Percentiles rank a stretch among this genome's conserved stretches.
Evolutionary conservation across 2,113 vertebrate species (phyloP).

Genomic region (Pterocles gutturalis): DNA sequence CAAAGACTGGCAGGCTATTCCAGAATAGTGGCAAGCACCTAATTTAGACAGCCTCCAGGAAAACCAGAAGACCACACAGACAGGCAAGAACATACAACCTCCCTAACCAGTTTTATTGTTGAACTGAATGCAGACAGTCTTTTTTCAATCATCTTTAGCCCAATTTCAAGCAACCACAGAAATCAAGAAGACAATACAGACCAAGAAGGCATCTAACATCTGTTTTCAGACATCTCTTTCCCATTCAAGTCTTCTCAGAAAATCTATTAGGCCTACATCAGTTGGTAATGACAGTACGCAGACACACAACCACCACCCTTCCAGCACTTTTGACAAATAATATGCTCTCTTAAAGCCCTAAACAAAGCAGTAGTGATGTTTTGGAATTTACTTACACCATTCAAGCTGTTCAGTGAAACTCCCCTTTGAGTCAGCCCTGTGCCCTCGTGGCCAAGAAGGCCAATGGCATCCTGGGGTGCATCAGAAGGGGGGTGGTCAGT

Average conservation of each 20-base stretch:
- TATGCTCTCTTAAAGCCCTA: not conserved
- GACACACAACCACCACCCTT: not conserved
- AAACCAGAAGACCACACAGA: slow-evolving; percentile 26
- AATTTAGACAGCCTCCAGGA: not conserved
- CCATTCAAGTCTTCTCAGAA: not conserved
- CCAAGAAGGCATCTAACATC: not conserved
- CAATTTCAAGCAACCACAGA: not conserved
- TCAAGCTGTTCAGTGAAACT: not conserved
- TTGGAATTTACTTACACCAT: not conserved
- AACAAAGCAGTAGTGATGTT: not conserved
- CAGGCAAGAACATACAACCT: not conserved
- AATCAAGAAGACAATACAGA: not conserved
- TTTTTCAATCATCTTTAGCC: not conserved
- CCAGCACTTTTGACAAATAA: not conserved
- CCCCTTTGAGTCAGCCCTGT: too few relatives aligned
- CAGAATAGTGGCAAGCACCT: not conserved
- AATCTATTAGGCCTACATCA: not conserved
- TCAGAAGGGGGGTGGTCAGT: too few relatives aligned
- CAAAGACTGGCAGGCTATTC: slow-evolving; percentile 5
- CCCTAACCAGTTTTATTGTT: slow-evolving; percentile 36
- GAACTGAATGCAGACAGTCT: not conserved
- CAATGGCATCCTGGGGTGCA: too few relatives aligned
- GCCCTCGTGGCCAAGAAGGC: too few relatives aligned
- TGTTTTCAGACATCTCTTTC: not conserved
- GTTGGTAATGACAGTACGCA: not conserved